Evolutionary conservation across 1,140 invertebrate species (phyloP), one percentile per base, ranked within the genome.

Genomic region (Steinernema feltiae): DNA sequence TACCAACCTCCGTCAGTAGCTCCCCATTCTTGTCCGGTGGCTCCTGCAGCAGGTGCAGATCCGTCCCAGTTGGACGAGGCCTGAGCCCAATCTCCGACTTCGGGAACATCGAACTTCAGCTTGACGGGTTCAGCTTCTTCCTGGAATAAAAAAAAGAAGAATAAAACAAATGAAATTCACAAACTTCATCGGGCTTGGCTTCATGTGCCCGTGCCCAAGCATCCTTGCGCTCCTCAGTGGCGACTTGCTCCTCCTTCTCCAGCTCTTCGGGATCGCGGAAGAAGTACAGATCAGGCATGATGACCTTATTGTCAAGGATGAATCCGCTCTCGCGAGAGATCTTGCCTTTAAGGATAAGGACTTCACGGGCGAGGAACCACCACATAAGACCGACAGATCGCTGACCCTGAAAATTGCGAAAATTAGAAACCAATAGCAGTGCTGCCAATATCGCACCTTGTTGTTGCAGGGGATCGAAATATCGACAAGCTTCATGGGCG

Each of bases 401-500:
- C n/a, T 91, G 88, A 79, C 92, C 91, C 90, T 91, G 77, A 32
- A 88, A 71, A 24, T n/a, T 1, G 32, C 17, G 76, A 48, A n/a
- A 35, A 24, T 0, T 69, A 72, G 75, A 74, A 80, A 21, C 32
- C 24, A 78, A 32, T 31, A 78, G 41, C 32, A 69, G 30, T 24
- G 24, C 15, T 27, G 3, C 29, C 69, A 46, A 18, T 7, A 18
- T 7, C 21, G 12, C 69, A 91, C 91, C 89, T 98, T 98, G 88
- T 94, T 99, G 89, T 99, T 99, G 90, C 96, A 98, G 72, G 97
- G 97, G 86, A 99, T 98, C 12, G 94, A 93, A 90, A 99, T 97
- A 86, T 99, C 97, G 78, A 99, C 95, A 88, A 94, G 97, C 82
- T 93, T 90, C 48, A 99, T 88, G 32, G 95, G 96, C 3, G 93